phyloP scores from a whole-genome alignment of 2,888 invertebrate genomes.

The Cheilosia vulpina region DNA sequence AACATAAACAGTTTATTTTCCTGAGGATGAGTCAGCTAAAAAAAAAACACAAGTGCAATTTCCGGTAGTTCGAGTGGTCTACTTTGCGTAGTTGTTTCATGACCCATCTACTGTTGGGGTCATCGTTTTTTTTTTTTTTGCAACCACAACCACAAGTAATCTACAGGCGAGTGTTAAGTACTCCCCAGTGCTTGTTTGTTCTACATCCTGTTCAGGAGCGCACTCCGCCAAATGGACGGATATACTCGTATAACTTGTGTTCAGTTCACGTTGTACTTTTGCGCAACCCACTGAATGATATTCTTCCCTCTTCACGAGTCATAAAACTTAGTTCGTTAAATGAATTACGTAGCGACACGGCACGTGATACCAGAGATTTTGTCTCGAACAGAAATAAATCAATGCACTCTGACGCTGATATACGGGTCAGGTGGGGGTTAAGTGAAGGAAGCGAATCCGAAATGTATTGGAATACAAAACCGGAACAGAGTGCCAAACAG shows the following conservation, averaged over 20 bases:
- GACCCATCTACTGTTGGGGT: neutral
- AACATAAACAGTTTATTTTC: neutral
- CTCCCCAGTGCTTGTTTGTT: slow-evolving; percentile 42
- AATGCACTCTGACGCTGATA: slow-evolving; percentile 35
- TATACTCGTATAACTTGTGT: neutral
- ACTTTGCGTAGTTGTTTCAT: neutral
- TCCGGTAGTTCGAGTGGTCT: slow-evolving; percentile 1
- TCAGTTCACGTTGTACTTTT: neutral
- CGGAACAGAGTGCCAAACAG: slow-evolving; percentile 14
- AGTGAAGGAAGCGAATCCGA: slow-evolving; percentile 11
- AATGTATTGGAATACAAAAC: slow-evolving; percentile 22
- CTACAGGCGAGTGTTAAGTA: slow-evolving; percentile 35
- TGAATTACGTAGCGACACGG: slow-evolving; percentile 60
- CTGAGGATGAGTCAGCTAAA: neutral
- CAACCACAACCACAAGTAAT: slow-evolving; percentile 9
- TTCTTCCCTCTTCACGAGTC: slow-evolving; percentile 55
- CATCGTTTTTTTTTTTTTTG: too few species aligned
- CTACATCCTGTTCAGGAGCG: slow-evolving; percentile 12
- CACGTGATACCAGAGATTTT: slow-evolving; percentile 55
- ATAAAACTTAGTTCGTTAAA: slow-evolving; percentile 74
- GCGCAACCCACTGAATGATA: slow-evolving; percentile 18
- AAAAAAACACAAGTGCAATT: neutral
- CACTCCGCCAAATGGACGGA: slow-evolving; percentile 26
- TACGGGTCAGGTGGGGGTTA: slow-evolving; percentile 10
- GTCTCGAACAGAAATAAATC: slow-evolving; percentile 57